These are phyloP conservation scores for Unio delphinus DNA, from an alignment of 2,888 invertebrate species.

Conservation along the genomic window DNA sequence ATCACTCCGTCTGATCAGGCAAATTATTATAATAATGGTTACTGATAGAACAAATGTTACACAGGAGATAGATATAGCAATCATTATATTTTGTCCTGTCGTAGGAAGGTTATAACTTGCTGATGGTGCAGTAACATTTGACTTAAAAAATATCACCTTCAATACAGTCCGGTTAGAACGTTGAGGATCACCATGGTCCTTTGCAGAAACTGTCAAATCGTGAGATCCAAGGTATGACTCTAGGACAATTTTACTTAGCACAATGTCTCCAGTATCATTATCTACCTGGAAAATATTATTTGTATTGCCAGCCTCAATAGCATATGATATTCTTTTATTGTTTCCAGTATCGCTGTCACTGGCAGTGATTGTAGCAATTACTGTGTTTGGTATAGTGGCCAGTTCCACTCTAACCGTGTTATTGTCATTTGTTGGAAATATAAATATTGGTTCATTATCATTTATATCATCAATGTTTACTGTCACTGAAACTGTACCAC, in stretches of 20 bases:
- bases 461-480: conserved; percentile 49
- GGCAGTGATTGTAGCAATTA: conserved; percentile 33
- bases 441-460: conserved; percentile 55
- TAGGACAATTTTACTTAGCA: conserved; percentile 21
- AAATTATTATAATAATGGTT: conserved; percentile 36
- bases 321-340: conserved; percentile 31
- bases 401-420: conserved; percentile 41
- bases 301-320: conserved; percentile 23
- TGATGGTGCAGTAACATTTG: conserved; percentile 9
- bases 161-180: conserved; percentile 28
- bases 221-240: conserved; percentile 30
- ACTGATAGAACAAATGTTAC: conserved; percentile 45
- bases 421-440: conserved; percentile 50
- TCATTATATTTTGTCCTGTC: conserved; percentile 38
- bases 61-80: conserved; percentile 40
- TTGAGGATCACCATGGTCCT: conserved; percentile 31
- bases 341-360: conserved; percentile 35
- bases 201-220: conserved; percentile 34
- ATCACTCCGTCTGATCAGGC: conserved; percentile 36
- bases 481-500: conserved; percentile 37
- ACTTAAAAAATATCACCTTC: conserved; percentile 33
- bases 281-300: conserved; percentile 30
- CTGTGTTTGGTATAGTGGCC: conserved; percentile 22
- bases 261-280: conserved; percentile 31
- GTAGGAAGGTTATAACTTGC: conserved; percentile 5